phyloP scores from a whole-genome alignment of 30 jellyfish, hydroid and myxozoan species.

The Catostylus mosaicus region DNA sequence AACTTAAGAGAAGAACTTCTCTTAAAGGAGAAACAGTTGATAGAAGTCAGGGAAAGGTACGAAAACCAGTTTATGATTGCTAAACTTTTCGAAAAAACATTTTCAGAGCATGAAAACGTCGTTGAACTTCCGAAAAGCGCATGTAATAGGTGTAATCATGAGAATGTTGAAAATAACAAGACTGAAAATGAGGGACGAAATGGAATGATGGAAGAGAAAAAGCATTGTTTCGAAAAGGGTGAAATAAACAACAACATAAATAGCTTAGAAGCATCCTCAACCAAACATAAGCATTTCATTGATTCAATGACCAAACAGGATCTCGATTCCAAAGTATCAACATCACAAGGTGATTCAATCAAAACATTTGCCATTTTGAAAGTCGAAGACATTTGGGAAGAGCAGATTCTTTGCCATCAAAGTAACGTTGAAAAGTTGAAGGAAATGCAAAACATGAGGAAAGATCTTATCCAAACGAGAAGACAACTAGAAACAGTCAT shows the following conservation, averaged over 20 bases:
- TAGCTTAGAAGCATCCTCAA: not conserved
- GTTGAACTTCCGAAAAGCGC: not conserved
- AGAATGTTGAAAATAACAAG: not conserved
- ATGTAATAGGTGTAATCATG: not conserved
- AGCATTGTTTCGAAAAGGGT: not conserved
- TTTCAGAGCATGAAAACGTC: not conserved
- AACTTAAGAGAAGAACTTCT: not conserved
- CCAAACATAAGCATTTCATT: slow-evolving; percentile 15
- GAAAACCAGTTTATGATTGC: slow-evolving; percentile 3
- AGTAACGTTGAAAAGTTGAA: slow-evolving; percentile 34
- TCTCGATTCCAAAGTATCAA: not conserved
- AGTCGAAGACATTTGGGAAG: slow-evolving; percentile 33
- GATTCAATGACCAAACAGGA: not conserved
- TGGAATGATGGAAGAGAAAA: not conserved
- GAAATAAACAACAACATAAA: not conserved
- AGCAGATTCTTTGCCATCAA: slow-evolving; percentile 41
- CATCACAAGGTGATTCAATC: not conserved
- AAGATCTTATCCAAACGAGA: slow-evolving; percentile 27
- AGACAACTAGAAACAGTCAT: slow-evolving; percentile 17
- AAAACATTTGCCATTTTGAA: slow-evolving; percentile 22
- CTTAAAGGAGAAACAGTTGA: not conserved
- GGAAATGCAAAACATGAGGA: slow-evolving; percentile 45
- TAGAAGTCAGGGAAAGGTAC: slow-evolving; percentile 1
- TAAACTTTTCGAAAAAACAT: not conserved
- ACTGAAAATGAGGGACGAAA: not conserved